Conservation (phyloP, 2,888 invertebrate genomes). For the Sesamia inferens region DNA sequence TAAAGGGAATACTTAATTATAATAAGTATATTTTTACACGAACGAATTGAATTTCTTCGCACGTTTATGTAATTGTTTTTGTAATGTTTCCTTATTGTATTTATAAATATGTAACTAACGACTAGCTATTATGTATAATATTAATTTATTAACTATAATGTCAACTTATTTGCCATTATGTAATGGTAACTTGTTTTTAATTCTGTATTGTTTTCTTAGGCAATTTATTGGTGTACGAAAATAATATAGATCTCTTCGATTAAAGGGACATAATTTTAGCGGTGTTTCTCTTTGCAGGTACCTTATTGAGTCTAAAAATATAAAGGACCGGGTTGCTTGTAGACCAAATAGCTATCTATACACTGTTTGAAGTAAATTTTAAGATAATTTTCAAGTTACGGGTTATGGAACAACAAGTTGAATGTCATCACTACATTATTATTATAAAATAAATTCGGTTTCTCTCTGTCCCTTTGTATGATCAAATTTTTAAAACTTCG, state of each 20-base stretch:
- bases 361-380: no score
- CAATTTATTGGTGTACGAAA: neutral
- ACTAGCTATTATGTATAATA: neutral
- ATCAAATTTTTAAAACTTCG: no score
- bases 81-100: slow-evolving; percentile 5
- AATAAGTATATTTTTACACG: neutral
- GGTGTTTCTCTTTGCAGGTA: neutral
- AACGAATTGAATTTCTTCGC: slow-evolving; percentile 3
- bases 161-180: no score
- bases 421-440: no score
- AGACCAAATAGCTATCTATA: neutral
- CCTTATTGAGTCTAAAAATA: neutral
- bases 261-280: neutral
- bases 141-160: neutral
- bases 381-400: no score
- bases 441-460: no score
- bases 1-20: neutral
- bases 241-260: neutral
- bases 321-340: neutral
- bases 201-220: no score
- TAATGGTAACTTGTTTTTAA: no score
- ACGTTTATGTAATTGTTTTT: neutral
- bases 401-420: no score
- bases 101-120: neutral
- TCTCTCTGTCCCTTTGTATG: no score